Conservation (phyloP, 2,113 vertebrate genomes). For the Xenus cinereus region DNA sequence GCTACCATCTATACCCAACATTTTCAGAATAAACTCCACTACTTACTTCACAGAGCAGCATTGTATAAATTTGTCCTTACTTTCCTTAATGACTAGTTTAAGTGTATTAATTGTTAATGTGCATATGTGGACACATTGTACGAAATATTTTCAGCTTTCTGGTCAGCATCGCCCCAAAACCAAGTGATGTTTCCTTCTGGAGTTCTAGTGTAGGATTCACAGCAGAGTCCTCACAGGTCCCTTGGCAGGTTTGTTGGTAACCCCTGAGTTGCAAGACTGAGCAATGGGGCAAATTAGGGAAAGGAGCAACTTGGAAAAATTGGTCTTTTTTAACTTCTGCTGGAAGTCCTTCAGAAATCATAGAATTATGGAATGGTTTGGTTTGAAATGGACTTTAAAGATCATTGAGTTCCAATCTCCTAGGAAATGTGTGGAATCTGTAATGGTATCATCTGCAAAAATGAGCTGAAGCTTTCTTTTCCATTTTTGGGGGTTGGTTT, state of each 20-base stretch:
- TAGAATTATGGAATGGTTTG: no score
- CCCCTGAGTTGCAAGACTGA: neutral
- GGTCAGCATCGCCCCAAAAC: neutral
- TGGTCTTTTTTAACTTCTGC: neutral
- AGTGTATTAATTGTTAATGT: neutral
- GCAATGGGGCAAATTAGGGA: neutral
- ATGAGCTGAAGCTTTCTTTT: neutral
- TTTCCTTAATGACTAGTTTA: neutral
- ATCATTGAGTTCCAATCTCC: neutral
- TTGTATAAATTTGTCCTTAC: neutral
- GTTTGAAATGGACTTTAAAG: no score
- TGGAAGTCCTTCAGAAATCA: neutral
- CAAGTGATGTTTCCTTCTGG: neutral
- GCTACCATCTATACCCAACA: neutral
- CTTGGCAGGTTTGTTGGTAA: neutral
- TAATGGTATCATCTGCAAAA: neutral
- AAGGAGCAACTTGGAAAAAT: neutral
- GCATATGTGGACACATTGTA: accelerated
- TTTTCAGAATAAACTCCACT: neutral
- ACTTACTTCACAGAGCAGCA: neutral
- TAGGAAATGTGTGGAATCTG: neutral
- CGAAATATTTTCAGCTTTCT: neutral
- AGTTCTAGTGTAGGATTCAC: neutral
- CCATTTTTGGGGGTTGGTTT: neutral
- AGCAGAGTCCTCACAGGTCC: neutral